Conservation (phyloP, 1,140 invertebrate genomes). For the Choristoneura fumiferana region DNA sequence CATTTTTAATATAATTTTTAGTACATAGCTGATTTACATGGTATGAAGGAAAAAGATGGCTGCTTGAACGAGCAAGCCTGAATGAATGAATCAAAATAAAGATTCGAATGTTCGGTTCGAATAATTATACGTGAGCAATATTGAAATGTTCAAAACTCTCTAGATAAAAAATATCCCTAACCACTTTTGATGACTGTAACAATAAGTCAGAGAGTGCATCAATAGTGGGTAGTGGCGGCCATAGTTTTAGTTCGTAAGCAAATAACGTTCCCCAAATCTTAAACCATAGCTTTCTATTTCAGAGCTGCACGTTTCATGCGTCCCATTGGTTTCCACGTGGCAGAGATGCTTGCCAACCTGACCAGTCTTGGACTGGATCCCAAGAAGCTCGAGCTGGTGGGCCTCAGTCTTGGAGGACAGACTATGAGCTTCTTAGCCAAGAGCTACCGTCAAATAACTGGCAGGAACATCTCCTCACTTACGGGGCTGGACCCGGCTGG, state of each 20-base stretch:
- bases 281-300: conserved; percentile 25
- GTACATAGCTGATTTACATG: too few relatives aligned
- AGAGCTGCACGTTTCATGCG: conserved; percentile 52
- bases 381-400: conserved; percentile 51
- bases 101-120: too few relatives aligned
- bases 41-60: too few relatives aligned
- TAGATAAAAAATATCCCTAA: too few relatives aligned
- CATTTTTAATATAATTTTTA: too few relatives aligned
- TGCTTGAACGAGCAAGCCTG: too few relatives aligned
- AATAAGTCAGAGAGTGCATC: background rate
- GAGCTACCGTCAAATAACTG: conserved; percentile 50
- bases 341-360: conserved; percentile 49
- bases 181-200: background rate
- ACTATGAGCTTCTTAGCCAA: conserved; percentile 59
- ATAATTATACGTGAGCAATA: too few relatives aligned
- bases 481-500: conserved; percentile 62
- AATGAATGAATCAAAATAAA: too few relatives aligned
- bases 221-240: too few relatives aligned
- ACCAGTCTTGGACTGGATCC: conserved; percentile 46
- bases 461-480: conserved; percentile 53
- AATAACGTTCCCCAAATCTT: background rate
- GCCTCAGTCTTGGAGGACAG: conserved; percentile 59
- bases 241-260: background rate
- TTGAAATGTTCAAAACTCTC: too few relatives aligned
- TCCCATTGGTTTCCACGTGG: conserved; percentile 45